Percentiles rank a stretch among this genome's conserved stretches.
Evolutionary conservation across 2,888 invertebrate genomes (phyloP).

Genomic region (Andrena hattorfiana): DNA sequence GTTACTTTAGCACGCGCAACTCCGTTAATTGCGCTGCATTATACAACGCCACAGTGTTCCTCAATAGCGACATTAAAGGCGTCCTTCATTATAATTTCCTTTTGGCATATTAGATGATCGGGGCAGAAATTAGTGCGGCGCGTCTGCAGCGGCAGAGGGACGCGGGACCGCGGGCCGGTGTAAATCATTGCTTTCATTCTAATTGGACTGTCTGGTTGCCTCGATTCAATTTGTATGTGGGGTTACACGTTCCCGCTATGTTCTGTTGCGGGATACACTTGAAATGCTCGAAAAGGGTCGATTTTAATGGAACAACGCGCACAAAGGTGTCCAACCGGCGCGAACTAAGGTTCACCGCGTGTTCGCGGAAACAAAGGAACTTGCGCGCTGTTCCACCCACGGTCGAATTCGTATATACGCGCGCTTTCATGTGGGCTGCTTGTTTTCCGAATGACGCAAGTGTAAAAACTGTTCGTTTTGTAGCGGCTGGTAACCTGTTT

Average conservation of each 20-base stretch:
- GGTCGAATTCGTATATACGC: neutral
- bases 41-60: neutral
- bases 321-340: slow-evolving; percentile 11
- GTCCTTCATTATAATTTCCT: neutral
- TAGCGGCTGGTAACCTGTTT: neutral
- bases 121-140: neutral
- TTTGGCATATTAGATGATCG: neutral
- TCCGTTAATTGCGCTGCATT: slow-evolving; percentile 19
- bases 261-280: neutral
- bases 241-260: neutral
- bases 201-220: slow-evolving; percentile 5
- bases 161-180: neutral
- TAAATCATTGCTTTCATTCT: slow-evolving; percentile 9
- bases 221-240: neutral
- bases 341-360: slow-evolving; percentile 3
- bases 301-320: slow-evolving; percentile 5
- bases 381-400: neutral
- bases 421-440: neutral
- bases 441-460: neutral
- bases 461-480: neutral
- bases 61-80: neutral
- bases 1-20: slow-evolving; percentile 4
- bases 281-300: slow-evolving; percentile 1
- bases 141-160: neutral
- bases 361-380: neutral